phyloP scores from a whole-genome alignment of 2,797 vertebrate genomes.

The Lacerta bilineata region DNA sequence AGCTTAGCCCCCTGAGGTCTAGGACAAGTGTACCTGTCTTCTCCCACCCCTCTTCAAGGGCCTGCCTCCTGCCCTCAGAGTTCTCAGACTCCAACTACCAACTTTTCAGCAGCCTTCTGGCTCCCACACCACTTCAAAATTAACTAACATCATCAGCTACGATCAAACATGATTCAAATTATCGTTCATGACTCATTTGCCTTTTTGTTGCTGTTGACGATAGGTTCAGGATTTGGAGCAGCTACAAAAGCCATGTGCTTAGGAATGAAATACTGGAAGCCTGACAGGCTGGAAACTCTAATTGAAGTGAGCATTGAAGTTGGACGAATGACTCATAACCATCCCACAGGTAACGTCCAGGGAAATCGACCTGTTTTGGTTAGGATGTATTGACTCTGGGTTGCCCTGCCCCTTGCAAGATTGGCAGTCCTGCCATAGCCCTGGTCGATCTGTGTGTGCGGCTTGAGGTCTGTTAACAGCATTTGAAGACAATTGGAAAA shows the following conservation, averaged over 20 bases:
- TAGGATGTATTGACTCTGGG: background rate
- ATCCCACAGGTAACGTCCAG: constrained; percentile 89
- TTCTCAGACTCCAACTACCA: no score
- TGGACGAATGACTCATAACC: constrained; percentile 98
- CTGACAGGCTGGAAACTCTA: constrained; percentile 88
- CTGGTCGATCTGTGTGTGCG: no score
- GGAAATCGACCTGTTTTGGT: fast-evolving
- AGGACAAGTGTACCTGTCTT: no score
- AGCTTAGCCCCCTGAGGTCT: no score
- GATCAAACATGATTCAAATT: background rate
- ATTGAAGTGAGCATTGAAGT: constrained; percentile 96
- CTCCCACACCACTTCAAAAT: background rate
- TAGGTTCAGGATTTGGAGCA: constrained; percentile 95
- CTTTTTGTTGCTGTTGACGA: background rate
- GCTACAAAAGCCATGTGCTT: constrained; percentile 97
- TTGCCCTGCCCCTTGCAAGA: no score
- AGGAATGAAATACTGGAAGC: constrained; percentile 97
- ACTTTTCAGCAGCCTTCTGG: background rate
- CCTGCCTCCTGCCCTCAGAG: no score
- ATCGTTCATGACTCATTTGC: background rate
- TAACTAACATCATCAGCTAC: constrained; percentile 2
- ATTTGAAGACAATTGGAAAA: no score
- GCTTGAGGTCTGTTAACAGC: no score
- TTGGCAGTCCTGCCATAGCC: no score
- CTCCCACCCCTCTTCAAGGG: no score